These are phyloP conservation scores for Pteromalus puparum DNA, from an alignment of 1,140 invertebrate species.

Conservation along the genomic window DNA sequence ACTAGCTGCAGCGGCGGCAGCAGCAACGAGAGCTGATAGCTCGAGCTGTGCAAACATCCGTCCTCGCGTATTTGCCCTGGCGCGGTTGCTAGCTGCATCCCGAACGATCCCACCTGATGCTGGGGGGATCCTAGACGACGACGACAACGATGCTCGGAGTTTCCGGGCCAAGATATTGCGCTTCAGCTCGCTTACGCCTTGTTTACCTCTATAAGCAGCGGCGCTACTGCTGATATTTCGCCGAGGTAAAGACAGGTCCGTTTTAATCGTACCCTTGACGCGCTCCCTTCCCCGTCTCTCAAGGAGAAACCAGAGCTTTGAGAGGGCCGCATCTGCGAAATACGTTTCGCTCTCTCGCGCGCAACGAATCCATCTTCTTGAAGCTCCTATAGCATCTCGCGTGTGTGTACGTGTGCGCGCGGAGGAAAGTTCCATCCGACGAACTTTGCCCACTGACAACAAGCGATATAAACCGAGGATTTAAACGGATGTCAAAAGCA, in stretches of 20 bases:
- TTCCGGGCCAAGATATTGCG: constrained; percentile 62
- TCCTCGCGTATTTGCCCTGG: constrained; percentile 63
- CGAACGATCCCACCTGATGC: constrained; percentile 56
- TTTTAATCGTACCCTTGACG: constrained; percentile 28
- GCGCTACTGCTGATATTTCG: background rate
- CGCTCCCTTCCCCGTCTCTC: background rate
- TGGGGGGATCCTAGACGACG: background rate
- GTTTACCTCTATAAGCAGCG: constrained; percentile 55
- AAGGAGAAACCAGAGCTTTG: background rate
- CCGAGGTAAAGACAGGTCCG: constrained; percentile 3
- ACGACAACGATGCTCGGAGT: too few species aligned
- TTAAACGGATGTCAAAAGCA: constrained; percentile 72
- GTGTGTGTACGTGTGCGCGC: background rate
- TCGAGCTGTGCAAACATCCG: constrained; percentile 64
- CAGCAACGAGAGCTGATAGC: constrained; percentile 60
- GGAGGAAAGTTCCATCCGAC: constrained; percentile 6
- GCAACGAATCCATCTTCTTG: constrained; percentile 25
- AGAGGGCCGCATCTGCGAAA: background rate
- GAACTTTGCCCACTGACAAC: constrained; percentile 42
- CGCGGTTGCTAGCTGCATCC: constrained; percentile 20
- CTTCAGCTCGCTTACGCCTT: constrained; percentile 58
- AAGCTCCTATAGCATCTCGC: background rate
- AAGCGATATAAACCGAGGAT: constrained; percentile 59
- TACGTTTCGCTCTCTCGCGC: background rate
- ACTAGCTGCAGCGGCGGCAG: constrained; percentile 27